A percentile compares a stretch with the other conserved stretches of the same genome.
phyloP scores from a whole-genome alignment of 92 coral and sea anemone species.

The Epizoanthus fatuus region DNA sequence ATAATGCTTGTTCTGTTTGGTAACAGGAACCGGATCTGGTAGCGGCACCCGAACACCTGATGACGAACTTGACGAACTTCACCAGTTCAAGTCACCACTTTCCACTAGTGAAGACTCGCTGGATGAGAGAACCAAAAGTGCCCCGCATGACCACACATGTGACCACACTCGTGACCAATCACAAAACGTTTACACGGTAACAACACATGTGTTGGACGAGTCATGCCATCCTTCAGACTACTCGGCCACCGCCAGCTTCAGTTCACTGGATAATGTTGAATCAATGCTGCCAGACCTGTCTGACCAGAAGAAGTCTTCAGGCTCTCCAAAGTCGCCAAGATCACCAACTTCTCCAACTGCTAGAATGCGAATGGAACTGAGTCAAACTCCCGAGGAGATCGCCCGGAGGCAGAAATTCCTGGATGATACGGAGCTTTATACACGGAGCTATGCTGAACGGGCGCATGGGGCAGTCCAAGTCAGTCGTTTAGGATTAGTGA shows the following conservation, averaged over 20 bases:
- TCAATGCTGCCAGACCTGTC: slow-evolving; percentile 83
- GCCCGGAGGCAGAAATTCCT: slow-evolving; percentile 41
- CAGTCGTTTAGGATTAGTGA: slow-evolving; percentile 70
- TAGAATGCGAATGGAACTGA: slow-evolving; percentile 3
- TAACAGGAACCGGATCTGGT: slow-evolving; percentile 57
- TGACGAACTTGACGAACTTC: slow-evolving; percentile 78
- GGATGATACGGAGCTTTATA: slow-evolving; percentile 38
- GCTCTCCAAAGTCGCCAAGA: slow-evolving; percentile 15
- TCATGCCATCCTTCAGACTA: neutral
- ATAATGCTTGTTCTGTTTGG: no score
- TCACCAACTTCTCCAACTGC: slow-evolving; percentile 16
- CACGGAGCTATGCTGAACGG: slow-evolving; percentile 22
- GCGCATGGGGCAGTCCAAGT: slow-evolving; percentile 63
- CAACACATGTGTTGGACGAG: neutral
- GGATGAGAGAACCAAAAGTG: slow-evolving; percentile 28
- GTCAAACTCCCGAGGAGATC: slow-evolving; percentile 38
- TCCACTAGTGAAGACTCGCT: slow-evolving; percentile 10
- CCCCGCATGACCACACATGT: neutral
- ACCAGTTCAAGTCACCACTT: no score
- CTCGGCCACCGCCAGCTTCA: slow-evolving; percentile 14
- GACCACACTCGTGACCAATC: neutral
- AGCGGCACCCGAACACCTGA: slow-evolving; percentile 86
- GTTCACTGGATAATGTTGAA: slow-evolving; percentile 48
- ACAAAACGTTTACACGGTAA: neutral
- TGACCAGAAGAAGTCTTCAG: slow-evolving; percentile 40